Evolutionary conservation across 2,113 vertebrate genomes (phyloP), one percentile per base, ranked within the genome.

Genomic region (Bettongia penicillata): DNA sequence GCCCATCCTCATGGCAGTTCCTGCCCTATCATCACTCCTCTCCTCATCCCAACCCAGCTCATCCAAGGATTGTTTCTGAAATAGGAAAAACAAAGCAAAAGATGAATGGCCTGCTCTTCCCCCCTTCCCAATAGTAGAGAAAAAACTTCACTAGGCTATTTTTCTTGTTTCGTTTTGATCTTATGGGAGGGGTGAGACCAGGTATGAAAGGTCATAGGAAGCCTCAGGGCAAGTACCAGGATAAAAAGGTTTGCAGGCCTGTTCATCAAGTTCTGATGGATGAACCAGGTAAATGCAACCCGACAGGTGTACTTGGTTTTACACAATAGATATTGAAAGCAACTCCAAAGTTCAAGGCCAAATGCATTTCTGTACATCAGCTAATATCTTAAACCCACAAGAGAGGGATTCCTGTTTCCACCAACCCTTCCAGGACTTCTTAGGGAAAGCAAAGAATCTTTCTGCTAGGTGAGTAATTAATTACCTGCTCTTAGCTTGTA

Each of bases 151-250:
- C 68, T 84, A 43, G 68, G 48, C 61, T 26, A 0, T 90, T 96
- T 53, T 93, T 96, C 94, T 91, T 10, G 93, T 11, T 97, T 94
- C 95, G 24, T 91, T 53, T 96, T 95, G 93, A 52, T 91, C 97
- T 97, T 95, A 48, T 92, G 93, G 77, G 96, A 93, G 68, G 94
- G 90, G 14, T 51, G 9, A 84, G 90, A 25, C 31, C 94, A 96
- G 51, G 51, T 11, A 24, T 94, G 92, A 97, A 93, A 95, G 94
- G 93, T 55, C 92, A 49, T 16, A 95, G 53, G 51, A 95, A 68
- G 94, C 89, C 10, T 95, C 53, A 52, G 94, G 48, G 93, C 1
- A 37, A 68, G 31, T 96, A 37, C 43, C 92, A 96, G 48, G 51
- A 89, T 93, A 89, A 94, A 95, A 96, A 92, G 91, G 24, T 93